Conservation (phyloP, 2,888 invertebrate genomes). For the Pyrgus malvae region DNA sequence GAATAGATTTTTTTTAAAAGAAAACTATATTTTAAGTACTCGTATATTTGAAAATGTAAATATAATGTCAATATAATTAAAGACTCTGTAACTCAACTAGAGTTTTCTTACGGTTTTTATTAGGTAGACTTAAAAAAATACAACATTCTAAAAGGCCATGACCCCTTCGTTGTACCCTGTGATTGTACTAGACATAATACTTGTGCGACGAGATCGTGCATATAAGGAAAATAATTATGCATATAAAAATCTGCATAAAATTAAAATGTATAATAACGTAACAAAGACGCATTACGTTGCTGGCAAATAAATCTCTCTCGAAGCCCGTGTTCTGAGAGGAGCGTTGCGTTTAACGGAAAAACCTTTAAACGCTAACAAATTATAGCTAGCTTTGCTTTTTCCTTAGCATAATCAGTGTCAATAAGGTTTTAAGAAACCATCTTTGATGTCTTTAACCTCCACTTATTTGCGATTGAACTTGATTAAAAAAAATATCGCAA, state of each 20-base stretch:
- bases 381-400: too few relatives aligned
- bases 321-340: background rate
- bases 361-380: too few relatives aligned
- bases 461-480: too few relatives aligned
- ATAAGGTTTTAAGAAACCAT: too few relatives aligned
- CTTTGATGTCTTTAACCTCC: too few relatives aligned
- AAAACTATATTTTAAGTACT: too few relatives aligned
- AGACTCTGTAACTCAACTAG: too few relatives aligned
- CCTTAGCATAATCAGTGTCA: too few relatives aligned
- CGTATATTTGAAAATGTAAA: too few relatives aligned
- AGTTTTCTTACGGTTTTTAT: background rate
- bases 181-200: conserved; percentile 11
- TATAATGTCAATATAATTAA: too few relatives aligned
- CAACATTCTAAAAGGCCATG: conserved; percentile 8
- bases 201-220: conserved; percentile 11
- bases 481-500: too few relatives aligned
- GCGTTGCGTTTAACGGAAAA: background rate
- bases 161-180: conserved; percentile 4
- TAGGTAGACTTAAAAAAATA: background rate
- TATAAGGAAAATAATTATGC: conserved; percentile 28
- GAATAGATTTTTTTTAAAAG: too few relatives aligned
- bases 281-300: conserved; percentile 21
- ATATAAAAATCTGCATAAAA: conserved; percentile 25
- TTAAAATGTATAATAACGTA: conserved; percentile 22
- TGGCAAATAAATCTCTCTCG: conserved; percentile 18